Evolutionary conservation across 2,797 vertebrate genomes (phyloP).

Genomic region (Enteromius argenteus): DNA sequence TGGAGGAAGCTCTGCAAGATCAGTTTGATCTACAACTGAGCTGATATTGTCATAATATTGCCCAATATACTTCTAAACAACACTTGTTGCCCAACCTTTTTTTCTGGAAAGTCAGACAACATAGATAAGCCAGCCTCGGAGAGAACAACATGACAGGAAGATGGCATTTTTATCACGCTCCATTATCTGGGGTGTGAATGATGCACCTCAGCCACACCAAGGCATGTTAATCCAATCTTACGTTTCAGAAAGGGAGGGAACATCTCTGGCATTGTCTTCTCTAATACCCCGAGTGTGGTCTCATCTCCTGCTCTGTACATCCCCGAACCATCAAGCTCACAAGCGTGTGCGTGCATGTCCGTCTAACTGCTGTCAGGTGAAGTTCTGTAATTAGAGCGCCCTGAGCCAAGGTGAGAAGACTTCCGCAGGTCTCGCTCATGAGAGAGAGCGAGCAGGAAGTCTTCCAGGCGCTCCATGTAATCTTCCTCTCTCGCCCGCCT

Average conservation of each 20-base stretch:
- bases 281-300: conserved; percentile 12
- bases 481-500: conserved; percentile 65
- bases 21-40: conserved; percentile 44
- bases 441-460: conserved; percentile 75
- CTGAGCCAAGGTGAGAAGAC: conserved; percentile 77
- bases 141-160: conserved; percentile 25
- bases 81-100: neutral
- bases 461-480: conserved; percentile 71
- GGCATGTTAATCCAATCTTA: conserved; percentile 31
- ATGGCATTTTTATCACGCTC: conserved; percentile 16
- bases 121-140: neutral
- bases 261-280: conserved; percentile 19
- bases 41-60: conserved; percentile 5
- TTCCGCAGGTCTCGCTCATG: conserved; percentile 69
- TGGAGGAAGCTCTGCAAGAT: conserved; percentile 62
- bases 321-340: conserved; percentile 53
- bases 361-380: conserved; percentile 65
- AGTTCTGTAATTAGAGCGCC: conserved; percentile 79
- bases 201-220: conserved; percentile 30
- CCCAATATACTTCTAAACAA: conserved; percentile 7
- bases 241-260: conserved; percentile 33
- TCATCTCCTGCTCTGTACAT: conserved; percentile 64
- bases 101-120: neutral
- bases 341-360: conserved; percentile 76
- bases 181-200: conserved; percentile 26